These are phyloP conservation scores for Kryptopterus vitreolus DNA, from an alignment of 2,797 vertebrate genomes.

Conservation along the genomic window DNA sequence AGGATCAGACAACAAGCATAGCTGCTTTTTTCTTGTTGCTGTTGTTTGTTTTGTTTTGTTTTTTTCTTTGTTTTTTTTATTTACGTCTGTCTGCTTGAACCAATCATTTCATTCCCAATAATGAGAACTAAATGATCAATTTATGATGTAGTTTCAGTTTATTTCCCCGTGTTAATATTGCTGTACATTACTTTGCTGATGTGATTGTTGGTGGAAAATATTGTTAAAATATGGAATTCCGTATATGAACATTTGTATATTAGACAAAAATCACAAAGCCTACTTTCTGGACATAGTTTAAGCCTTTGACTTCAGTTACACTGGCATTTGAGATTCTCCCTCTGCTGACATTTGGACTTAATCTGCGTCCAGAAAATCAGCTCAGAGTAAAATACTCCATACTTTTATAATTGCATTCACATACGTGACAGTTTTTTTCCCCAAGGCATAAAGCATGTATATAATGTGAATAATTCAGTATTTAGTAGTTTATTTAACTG, in stretches of 20 bases:
- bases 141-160: slow-evolving; percentile 70
- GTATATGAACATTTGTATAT: slow-evolving; percentile 78
- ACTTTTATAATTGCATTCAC: slow-evolving; percentile 56
- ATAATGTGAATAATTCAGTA: slow-evolving; percentile 76
- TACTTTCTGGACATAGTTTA: slow-evolving; percentile 28
- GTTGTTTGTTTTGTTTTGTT: slow-evolving; percentile 64
- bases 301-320: neutral
- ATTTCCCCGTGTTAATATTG: slow-evolving; percentile 77
- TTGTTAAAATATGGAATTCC: slow-evolving; percentile 76
- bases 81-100: slow-evolving; percentile 28
- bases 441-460: slow-evolving; percentile 68
- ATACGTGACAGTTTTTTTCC: slow-evolving; percentile 53
- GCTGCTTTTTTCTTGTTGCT: slow-evolving; percentile 68
- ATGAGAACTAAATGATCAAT: slow-evolving; percentile 53
- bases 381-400: slow-evolving; percentile 67
- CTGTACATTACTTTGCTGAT: slow-evolving; percentile 83
- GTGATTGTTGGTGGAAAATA: slow-evolving; percentile 80
- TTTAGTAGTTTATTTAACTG: slow-evolving; percentile 66
- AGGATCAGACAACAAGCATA: slow-evolving; percentile 93
- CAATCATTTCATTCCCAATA: slow-evolving; percentile 46
- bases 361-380: slow-evolving; percentile 48
- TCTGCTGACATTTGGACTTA: neutral
- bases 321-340: slow-evolving; percentile 1
- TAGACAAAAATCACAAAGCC: slow-evolving; percentile 66
- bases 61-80: slow-evolving; percentile 11